A percentile compares a stretch with the other conserved stretches of the same genome.
These are phyloP conservation scores for Entelurus aequoreus DNA, from an alignment of 2,113 vertebrate genomes.

Conservation along the genomic window DNA sequence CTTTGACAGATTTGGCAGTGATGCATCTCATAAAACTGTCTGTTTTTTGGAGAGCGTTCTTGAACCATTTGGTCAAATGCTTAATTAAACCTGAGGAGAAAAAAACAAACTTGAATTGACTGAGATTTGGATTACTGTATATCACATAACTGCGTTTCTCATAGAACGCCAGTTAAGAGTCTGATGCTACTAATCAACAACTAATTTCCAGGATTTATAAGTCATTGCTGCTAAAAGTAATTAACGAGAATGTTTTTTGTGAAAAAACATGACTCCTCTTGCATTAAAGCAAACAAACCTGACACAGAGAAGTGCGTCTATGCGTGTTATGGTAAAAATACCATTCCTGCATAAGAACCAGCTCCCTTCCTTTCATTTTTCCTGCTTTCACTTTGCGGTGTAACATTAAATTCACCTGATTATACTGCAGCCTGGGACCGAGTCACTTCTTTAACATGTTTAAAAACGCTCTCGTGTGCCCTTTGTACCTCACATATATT, in stretches of 20 bases:
- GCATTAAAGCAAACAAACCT: too few species aligned
- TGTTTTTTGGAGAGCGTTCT: background rate
- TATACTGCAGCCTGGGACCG: slow-evolving; percentile 2
- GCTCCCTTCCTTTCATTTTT: slow-evolving; percentile 7
- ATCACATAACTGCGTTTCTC: slow-evolving; percentile 33
- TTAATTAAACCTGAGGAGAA: background rate
- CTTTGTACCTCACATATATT: slow-evolving; percentile 15
- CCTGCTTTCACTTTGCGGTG: background rate
- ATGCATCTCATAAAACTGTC: slow-evolving; percentile 1
- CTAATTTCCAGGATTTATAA: background rate
- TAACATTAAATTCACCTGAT: slow-evolving; percentile 13
- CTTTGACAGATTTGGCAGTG: slow-evolving; percentile 16
- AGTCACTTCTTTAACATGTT: slow-evolving; percentile 9
- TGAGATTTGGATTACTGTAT: slow-evolving; percentile 39
- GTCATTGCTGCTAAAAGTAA: slow-evolving; percentile 2
- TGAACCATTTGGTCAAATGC: background rate
- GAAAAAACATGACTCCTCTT: too few species aligned
- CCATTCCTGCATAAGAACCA: slow-evolving; percentile 28
- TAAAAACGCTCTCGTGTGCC: background rate
- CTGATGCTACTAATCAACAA: background rate
- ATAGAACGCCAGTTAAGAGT: slow-evolving; percentile 22
- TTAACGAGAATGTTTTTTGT: background rate
- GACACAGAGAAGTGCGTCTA: slow-evolving; percentile 13
- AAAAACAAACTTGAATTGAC: background rate
- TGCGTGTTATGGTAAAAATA: slow-evolving; percentile 38